Percentiles rank a stretch among this genome's conserved stretches.
These are phyloP conservation scores for Leiothrix lutea DNA, from an alignment of 2,113 vertebrate species.

Conservation along the genomic window DNA sequence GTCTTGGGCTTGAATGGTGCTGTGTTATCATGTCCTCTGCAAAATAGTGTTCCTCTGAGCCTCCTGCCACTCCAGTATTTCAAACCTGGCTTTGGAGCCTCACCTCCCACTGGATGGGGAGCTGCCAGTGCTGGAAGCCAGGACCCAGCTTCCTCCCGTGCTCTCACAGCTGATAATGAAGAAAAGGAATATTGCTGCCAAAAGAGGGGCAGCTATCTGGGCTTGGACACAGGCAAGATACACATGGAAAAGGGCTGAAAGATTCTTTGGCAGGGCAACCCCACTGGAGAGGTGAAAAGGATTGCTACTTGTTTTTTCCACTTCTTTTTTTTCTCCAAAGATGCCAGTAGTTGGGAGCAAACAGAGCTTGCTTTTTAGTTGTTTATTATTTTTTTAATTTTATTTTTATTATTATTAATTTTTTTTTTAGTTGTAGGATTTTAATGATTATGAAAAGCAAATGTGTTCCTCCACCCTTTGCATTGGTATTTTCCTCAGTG, in stretches of 20 bases:
- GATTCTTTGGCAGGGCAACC: not conserved
- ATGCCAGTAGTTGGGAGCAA: not conserved
- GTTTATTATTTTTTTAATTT: not conserved
- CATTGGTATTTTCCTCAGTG: not conserved
- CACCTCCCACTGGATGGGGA: not conserved
- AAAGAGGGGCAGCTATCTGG: not conserved
- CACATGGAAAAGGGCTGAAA: not conserved
- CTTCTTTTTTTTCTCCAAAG: not conserved
- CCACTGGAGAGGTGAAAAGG: not conserved
- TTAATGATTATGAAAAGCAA: not conserved
- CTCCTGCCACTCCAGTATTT: not conserved
- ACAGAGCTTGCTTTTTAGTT: not conserved
- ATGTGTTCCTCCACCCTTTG: not conserved
- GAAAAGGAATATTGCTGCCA: not conserved
- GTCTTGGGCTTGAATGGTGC: slow-evolving; percentile 23
- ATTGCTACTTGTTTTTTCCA: not conserved
- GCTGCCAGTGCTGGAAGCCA: not conserved
- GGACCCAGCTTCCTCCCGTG: not conserved
- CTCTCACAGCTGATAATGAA: not conserved
- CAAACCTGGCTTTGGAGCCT: not conserved
- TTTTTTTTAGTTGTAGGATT: not conserved
- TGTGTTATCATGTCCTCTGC: slow-evolving; percentile 43
- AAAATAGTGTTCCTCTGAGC: slow-evolving; percentile 18
- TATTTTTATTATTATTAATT: too few relatives aligned
- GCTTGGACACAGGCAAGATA: accelerated